Percentiles rank a stretch among this genome's conserved stretches.
Conservation (phyloP, 2,888 invertebrate species). For the Fragum sueziense region DNA sequence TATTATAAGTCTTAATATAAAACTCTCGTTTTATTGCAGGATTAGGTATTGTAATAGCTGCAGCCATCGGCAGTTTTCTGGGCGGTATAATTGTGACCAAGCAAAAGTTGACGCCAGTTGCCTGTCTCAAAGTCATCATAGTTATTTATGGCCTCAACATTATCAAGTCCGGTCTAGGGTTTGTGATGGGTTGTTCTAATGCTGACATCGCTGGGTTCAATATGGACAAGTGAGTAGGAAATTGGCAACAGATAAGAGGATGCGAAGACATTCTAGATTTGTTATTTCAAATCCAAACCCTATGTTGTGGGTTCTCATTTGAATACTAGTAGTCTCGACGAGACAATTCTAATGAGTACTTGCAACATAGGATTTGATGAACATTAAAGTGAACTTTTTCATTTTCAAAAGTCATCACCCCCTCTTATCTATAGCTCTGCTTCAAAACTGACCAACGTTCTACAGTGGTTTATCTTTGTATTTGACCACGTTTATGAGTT, state of each 20-base stretch:
- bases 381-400: neutral
- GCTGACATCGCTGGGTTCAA: conserved; percentile 59
- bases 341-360: too few relatives aligned
- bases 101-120: conserved; percentile 59
- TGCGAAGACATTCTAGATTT: too few relatives aligned
- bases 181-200: conserved; percentile 67
- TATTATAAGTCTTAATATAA: too few relatives aligned
- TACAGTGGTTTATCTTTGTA: neutral
- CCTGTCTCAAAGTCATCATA: conserved; percentile 61
- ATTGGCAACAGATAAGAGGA: neutral
- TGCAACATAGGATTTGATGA: too few relatives aligned
- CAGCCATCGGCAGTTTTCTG: conserved; percentile 61
- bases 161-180: conserved; percentile 33
- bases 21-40: conserved; percentile 64
- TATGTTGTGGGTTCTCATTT: too few relatives aligned
- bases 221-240: conserved; percentile 44
- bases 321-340: too few relatives aligned
- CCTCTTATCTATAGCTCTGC: too few relatives aligned
- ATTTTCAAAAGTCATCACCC: neutral
- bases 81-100: conserved; percentile 68
- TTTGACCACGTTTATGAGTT: too few relatives aligned
- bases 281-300: too few relatives aligned
- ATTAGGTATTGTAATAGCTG: conserved; percentile 54
- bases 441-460: neutral
- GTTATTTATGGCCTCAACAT: conserved; percentile 29